Conservation (phyloP, 2,888 invertebrate genomes). For the Hydrotaea diabolus region DNA sequence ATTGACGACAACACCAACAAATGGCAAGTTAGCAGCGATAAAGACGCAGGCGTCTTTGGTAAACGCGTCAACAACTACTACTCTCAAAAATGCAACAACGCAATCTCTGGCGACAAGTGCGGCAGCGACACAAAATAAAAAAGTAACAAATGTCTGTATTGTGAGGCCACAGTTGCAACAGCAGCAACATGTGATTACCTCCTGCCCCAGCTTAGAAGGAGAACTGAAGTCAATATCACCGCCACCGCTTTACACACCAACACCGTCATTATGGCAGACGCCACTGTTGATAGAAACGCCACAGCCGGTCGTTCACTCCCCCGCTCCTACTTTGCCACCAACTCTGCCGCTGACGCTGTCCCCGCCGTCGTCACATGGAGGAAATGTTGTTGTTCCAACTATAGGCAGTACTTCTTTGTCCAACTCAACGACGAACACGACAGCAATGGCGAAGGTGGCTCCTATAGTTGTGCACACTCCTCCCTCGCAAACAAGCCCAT, state of each 20-base stretch:
- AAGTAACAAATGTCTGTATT: slow-evolving; percentile 75
- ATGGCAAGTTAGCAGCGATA: slow-evolving; percentile 68
- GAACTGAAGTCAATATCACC: slow-evolving; percentile 68
- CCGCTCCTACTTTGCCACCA: slow-evolving; percentile 37
- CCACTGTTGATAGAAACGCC: slow-evolving; percentile 75
- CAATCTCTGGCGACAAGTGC: slow-evolving; percentile 74
- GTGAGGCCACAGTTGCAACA: slow-evolving; percentile 76
- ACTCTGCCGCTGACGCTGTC: slow-evolving; percentile 74
- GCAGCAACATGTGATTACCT: slow-evolving; percentile 63
- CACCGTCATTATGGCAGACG: slow-evolving; percentile 78
- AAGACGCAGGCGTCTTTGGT: slow-evolving; percentile 75
- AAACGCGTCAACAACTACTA: slow-evolving; percentile 65
- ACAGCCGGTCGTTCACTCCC: neutral
- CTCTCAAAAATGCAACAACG: slow-evolving; percentile 75
- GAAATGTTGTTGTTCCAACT: slow-evolving; percentile 43
- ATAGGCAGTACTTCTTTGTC: slow-evolving; percentile 43
- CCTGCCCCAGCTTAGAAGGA: slow-evolving; percentile 53
- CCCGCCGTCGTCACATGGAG: slow-evolving; percentile 71
- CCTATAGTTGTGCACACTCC: slow-evolving; percentile 60
- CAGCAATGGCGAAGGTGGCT: slow-evolving; percentile 66
- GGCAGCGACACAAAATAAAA: slow-evolving; percentile 70
- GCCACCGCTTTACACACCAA: slow-evolving; percentile 73
- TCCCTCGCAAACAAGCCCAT: slow-evolving; percentile 45
- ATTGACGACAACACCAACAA: slow-evolving; percentile 68
- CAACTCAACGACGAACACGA: slow-evolving; percentile 47